Percentiles rank a stretch among this genome's conserved stretches.
Conservation (phyloP, 2,797 vertebrate species). For the Chaunax sp. region DNA sequence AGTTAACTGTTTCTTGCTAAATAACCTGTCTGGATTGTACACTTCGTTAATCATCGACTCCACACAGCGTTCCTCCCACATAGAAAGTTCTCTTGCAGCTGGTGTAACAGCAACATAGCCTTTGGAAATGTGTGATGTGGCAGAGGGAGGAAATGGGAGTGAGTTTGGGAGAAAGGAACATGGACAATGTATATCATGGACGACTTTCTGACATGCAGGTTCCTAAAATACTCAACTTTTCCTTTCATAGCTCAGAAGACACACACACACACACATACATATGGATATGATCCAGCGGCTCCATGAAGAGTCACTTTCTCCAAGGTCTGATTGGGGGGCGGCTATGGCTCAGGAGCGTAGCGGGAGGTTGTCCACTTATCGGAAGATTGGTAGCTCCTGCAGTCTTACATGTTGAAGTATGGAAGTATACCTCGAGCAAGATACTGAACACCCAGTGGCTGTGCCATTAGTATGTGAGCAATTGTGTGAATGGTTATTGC, state of each 20-base stretch:
- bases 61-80: not conserved
- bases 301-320: not conserved
- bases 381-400: too few relatives aligned
- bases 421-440: too few relatives aligned
- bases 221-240: constrained; percentile 48
- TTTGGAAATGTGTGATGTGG: constrained; percentile 24
- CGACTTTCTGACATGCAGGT: constrained; percentile 31
- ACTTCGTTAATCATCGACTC: constrained; percentile 20
- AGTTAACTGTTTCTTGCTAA: not conserved
- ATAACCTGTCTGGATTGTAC: constrained; percentile 5
- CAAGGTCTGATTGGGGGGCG: not conserved
- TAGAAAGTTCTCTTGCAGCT: too few relatives aligned
- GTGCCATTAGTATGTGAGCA: too few relatives aligned
- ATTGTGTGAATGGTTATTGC: too few relatives aligned
- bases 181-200: constrained; percentile 1
- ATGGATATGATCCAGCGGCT: not conserved
- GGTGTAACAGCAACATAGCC: constrained; percentile 15
- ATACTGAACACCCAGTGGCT: too few relatives aligned
- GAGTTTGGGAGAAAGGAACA: not conserved
- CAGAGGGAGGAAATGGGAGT: not conserved
- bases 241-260: constrained; percentile 23
- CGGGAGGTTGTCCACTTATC: too few relatives aligned
- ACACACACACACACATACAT: not conserved
- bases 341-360: too few relatives aligned
- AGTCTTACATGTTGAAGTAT: too few relatives aligned